Evolutionary conservation across 2,797 vertebrate species (phyloP).

Genomic region (Anomalospiza imberbis): DNA sequence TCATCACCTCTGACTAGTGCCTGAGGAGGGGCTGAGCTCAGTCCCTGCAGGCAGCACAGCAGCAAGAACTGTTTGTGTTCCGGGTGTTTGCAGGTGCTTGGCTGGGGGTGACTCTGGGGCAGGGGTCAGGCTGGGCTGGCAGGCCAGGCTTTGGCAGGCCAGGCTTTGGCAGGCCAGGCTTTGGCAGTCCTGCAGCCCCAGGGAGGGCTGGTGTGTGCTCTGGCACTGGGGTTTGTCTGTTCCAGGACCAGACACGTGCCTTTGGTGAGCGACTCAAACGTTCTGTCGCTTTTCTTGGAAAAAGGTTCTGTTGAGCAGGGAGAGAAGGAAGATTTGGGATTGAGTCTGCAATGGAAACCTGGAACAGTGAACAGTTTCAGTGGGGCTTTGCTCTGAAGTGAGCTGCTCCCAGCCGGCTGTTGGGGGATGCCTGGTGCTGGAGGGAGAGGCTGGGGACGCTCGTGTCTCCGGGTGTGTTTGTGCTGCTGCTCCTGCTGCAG

Average conservation of each 20-base stretch:
- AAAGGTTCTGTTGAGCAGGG: accelerated
- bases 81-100: not conserved
- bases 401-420: accelerated
- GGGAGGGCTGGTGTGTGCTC: not conserved
- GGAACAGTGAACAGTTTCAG: not conserved
- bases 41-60: not conserved
- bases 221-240: not conserved
- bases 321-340: accelerated
- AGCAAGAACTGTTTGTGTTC: accelerated
- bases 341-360: not conserved
- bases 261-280: accelerated
- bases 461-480: not conserved
- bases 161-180: not conserved
- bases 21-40: not conserved
- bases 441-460: not conserved
- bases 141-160: not conserved
- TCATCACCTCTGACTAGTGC: not conserved
- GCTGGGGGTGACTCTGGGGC: not conserved
- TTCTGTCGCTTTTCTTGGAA: accelerated
- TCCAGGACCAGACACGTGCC: not conserved
- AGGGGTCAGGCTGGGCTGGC: no score
- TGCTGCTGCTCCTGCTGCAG: not conserved
- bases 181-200: not conserved
- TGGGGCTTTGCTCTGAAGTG: not conserved
- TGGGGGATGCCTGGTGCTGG: not conserved